Evolutionary conservation across 2,797 vertebrate genomes (phyloP).

Genomic region (Furcifer pardalis): DNA sequence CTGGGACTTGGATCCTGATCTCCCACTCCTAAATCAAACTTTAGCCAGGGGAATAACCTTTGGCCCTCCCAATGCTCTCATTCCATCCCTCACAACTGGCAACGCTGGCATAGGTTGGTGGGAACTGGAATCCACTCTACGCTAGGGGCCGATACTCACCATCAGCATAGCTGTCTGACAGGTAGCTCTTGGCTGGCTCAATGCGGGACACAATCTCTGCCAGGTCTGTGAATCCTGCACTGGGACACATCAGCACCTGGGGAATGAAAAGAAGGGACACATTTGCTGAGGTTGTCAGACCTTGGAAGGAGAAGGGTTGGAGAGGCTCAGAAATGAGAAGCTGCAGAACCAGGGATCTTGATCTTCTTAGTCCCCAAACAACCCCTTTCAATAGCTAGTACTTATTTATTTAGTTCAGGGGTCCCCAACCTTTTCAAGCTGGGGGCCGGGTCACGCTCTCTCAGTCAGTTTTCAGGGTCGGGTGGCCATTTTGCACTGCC

Average conservation of each 20-base stretch:
- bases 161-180: slow-evolving; percentile 79
- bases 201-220: slow-evolving; percentile 96
- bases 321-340: background rate
- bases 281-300: background rate
- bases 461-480: too few relatives aligned
- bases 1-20: background rate
- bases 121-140: background rate
- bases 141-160: slow-evolving; percentile 74
- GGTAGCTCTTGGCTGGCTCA: slow-evolving; percentile 88
- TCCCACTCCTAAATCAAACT: background rate
- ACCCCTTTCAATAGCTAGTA: background rate
- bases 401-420: background rate
- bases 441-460: too few relatives aligned
- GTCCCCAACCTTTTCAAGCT: too few relatives aligned
- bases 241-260: slow-evolving; percentile 80
- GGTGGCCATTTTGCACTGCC: too few relatives aligned
- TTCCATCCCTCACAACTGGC: background rate
- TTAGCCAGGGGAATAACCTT: background rate
- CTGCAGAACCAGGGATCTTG: too few relatives aligned
- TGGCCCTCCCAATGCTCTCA: background rate
- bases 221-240: slow-evolving; percentile 92
- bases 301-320: too few relatives aligned
- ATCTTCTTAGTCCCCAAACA: too few relatives aligned
- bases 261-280: background rate
- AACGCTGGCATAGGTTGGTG: background rate